These are phyloP conservation scores for Myopa testacea DNA, from an alignment of 2,888 invertebrate species.

Conservation along the genomic window DNA sequence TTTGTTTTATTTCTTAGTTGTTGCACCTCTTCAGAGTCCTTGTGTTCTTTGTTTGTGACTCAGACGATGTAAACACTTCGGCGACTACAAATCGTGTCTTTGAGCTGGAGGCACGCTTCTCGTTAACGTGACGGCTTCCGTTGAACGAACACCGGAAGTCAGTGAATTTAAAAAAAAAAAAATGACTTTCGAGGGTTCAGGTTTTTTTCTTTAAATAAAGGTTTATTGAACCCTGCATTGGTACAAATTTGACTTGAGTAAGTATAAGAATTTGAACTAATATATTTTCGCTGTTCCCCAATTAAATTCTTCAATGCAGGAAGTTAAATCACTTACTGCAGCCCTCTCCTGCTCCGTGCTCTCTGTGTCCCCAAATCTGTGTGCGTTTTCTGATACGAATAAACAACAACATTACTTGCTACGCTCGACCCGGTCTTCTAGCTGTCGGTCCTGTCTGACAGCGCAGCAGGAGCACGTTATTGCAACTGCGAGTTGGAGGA, in stretches of 20 bases:
- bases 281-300: neutral
- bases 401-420: neutral
- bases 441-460: neutral
- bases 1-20: neutral
- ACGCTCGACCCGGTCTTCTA: neutral
- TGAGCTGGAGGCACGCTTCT: conserved; percentile 8
- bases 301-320: neutral
- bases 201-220: neutral
- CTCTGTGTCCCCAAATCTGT: neutral
- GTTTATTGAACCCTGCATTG: conserved; percentile 4
- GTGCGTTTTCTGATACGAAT: neutral
- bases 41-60: conserved; percentile 18
- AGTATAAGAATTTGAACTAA: conserved; percentile 1
- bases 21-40: neutral
- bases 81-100: conserved; percentile 22
- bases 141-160: conserved; percentile 33
- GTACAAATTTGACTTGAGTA: neutral
- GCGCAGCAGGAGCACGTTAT: neutral
- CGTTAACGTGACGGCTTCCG: conserved; percentile 17
- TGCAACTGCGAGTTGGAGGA: neutral
- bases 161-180: conserved; percentile 2
- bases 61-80: conserved; percentile 15
- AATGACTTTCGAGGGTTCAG: neutral
- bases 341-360: neutral
- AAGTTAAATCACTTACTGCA: neutral